Percentiles rank a stretch among this genome's conserved stretches.
Conservation (phyloP, 2,113 vertebrate genomes). For the Perca schrenkii region DNA sequence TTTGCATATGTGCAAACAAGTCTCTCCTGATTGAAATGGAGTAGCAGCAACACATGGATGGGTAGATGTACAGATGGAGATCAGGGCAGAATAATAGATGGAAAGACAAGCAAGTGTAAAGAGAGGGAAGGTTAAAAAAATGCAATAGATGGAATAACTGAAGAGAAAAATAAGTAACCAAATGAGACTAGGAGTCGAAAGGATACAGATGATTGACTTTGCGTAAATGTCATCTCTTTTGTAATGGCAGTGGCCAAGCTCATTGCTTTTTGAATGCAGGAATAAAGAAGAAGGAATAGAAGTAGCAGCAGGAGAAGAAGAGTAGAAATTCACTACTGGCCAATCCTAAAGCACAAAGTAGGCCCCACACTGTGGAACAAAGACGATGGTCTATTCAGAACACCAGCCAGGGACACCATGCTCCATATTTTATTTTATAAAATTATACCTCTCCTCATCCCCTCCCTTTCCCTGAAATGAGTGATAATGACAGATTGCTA, state of each 20-base stretch:
- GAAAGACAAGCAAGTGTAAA: background rate
- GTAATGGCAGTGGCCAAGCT: background rate
- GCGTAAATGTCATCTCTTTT: slow-evolving; percentile 47
- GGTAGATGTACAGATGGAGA: too few species aligned
- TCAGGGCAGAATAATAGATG: background rate
- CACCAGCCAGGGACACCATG: slow-evolving; percentile 58
- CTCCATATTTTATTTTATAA: slow-evolving; percentile 66
- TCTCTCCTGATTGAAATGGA: too few species aligned
- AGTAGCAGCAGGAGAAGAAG: background rate
- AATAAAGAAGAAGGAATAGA: background rate
- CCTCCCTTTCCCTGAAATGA: slow-evolving; percentile 35
- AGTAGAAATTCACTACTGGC: slow-evolving; percentile 32
- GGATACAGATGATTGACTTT: slow-evolving; percentile 36
- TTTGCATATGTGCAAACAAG: too few species aligned
- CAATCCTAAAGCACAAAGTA: slow-evolving; percentile 48
- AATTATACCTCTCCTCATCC: slow-evolving; percentile 27
- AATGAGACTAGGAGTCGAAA: background rate
- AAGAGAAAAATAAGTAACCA: background rate
- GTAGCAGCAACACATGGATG: too few species aligned
- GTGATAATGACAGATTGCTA: slow-evolving; percentile 64
- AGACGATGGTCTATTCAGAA: slow-evolving; percentile 51
- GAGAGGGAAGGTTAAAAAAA: background rate
- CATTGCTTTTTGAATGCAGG: background rate
- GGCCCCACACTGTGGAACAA: slow-evolving; percentile 61
- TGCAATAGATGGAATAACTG: background rate